These are phyloP conservation scores for Morus bassanus DNA, from an alignment of 2,797 vertebrate species.

Conservation along the genomic window DNA sequence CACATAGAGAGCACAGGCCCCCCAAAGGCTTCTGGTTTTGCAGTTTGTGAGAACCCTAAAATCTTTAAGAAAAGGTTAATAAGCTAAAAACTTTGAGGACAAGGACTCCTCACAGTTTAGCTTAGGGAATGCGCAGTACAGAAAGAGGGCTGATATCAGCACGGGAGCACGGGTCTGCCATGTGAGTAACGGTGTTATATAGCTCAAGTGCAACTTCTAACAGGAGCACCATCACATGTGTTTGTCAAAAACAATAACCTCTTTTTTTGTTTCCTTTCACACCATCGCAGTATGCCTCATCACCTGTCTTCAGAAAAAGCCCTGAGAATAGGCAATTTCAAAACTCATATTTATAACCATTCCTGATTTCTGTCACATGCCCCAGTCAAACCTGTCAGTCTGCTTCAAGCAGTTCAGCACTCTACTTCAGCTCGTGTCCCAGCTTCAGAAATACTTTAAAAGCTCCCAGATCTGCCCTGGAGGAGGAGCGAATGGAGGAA, in stretches of 20 bases:
- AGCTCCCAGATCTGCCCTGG: background rate
- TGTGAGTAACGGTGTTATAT: rapidly evolving
- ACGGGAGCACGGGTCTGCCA: background rate
- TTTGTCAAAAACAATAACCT: background rate
- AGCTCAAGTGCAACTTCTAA: background rate
- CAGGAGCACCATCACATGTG: background rate
- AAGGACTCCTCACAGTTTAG: background rate
- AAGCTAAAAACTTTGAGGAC: background rate
- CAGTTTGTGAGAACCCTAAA: background rate
- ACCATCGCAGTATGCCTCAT: background rate
- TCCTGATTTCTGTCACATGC: background rate
- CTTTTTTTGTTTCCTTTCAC: background rate
- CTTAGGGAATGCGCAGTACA: background rate
- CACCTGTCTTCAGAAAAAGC: background rate
- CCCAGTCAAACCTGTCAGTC: background rate
- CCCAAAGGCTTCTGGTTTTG: background rate
- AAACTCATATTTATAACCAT: background rate
- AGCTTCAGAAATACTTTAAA: background rate
- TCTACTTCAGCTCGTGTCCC: background rate
- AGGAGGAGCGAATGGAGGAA: background rate
- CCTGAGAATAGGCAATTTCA: background rate
- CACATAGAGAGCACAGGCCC: background rate
- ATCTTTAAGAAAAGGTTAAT: background rate
- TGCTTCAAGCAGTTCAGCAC: background rate
- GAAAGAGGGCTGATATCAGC: background rate